Evolutionary conservation across 1,140 invertebrate genomes (phyloP).

Genomic region (Drosophila kanapiae): DNA sequence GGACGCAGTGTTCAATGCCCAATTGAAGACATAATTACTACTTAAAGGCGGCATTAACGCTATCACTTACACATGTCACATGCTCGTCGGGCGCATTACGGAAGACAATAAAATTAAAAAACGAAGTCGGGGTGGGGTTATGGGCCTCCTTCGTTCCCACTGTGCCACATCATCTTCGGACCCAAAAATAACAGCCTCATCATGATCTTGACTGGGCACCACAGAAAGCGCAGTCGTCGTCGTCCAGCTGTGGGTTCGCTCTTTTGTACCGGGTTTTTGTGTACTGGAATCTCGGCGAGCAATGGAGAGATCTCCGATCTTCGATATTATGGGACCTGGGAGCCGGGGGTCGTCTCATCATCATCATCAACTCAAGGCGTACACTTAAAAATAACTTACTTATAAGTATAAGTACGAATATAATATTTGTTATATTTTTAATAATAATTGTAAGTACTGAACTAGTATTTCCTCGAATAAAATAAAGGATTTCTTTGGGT

Average conservation of each 20-base stretch:
- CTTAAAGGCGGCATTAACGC: conserved; percentile 81
- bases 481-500: too few species aligned
- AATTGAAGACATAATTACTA: conserved; percentile 82
- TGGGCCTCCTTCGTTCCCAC: conserved; percentile 23
- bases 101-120: conserved; percentile 66
- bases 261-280: too few species aligned
- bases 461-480: too few species aligned
- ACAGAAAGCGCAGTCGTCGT: conserved; percentile 31
- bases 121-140: conserved; percentile 17
- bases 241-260: conserved; percentile 25
- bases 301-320: conserved; percentile 34
- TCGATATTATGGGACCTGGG: conserved; percentile 35
- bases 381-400: neutral
- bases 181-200: conserved; percentile 77
- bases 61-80: conserved; percentile 83
- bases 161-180: conserved; percentile 55
- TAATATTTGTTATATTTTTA: too few species aligned
- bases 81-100: conserved; percentile 72
- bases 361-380: conserved; percentile 13
- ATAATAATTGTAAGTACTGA: too few species aligned
- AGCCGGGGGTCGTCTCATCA: conserved; percentile 40
- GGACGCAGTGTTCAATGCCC: conserved; percentile 54
- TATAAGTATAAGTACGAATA: too few species aligned
- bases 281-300: conserved; percentile 38
- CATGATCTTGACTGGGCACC: conserved; percentile 76